Percentiles rank a stretch among this genome's conserved stretches.
Conservation (phyloP, 2,113 vertebrate species). For the Saguinus midas region DNA sequence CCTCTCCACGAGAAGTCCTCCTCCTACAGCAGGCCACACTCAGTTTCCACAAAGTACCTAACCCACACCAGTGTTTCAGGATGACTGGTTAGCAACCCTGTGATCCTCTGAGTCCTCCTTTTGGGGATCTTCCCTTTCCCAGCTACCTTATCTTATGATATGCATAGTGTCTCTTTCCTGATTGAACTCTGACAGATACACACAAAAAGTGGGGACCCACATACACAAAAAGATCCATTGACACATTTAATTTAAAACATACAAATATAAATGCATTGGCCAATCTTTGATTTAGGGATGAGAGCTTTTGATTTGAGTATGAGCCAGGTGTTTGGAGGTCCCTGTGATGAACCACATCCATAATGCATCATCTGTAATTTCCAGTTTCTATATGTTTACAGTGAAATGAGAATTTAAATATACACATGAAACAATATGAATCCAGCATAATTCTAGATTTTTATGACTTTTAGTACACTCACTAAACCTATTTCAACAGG, state of each 20-base stretch:
- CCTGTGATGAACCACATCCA: neutral
- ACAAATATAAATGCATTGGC: neutral
- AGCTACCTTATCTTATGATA: neutral
- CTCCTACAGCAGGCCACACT: neutral
- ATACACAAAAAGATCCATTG: neutral
- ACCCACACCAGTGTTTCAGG: neutral
- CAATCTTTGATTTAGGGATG: neutral
- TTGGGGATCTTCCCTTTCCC: neutral
- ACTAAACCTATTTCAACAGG: neutral
- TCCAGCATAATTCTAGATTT: neutral
- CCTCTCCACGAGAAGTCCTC: neutral
- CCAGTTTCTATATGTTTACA: neutral
- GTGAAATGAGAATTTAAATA: slow-evolving; percentile 14
- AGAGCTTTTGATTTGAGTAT: neutral
- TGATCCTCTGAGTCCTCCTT: neutral
- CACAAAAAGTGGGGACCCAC: neutral
- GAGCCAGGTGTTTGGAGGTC: neutral
- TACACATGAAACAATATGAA: neutral
- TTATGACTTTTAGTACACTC: neutral
- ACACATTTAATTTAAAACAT: neutral
- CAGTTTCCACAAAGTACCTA: neutral
- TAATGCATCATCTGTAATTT: neutral
- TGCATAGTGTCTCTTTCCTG: neutral
- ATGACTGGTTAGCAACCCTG: neutral
- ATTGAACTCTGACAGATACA: neutral